Conservation (phyloP, 2,113 vertebrate species). For the Xenopus borealis region DNA sequence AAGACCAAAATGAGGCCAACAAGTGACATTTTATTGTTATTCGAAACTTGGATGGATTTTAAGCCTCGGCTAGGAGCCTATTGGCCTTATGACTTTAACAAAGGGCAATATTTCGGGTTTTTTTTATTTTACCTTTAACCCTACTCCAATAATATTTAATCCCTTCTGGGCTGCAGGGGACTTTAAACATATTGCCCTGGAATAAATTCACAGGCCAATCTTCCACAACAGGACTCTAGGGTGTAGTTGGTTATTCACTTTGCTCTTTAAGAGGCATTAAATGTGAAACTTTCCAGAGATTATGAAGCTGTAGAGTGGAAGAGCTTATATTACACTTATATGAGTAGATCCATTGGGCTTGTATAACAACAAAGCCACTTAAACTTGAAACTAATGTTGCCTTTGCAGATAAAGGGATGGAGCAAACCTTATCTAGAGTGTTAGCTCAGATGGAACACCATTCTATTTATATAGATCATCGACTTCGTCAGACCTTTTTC, state of each 20-base stretch:
- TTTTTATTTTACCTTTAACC: background rate
- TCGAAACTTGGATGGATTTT: conserved; percentile 22
- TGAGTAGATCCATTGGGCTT: conserved; percentile 5
- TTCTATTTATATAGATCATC: too few species aligned
- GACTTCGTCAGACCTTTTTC: too few species aligned
- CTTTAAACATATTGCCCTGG: conserved; percentile 26
- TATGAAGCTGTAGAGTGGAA: conserved; percentile 23
- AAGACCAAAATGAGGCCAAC: conserved; percentile 15
- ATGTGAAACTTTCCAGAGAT: conserved; percentile 25
- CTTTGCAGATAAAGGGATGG: too few species aligned
- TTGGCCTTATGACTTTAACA: conserved; percentile 38
- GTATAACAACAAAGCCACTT: conserved; percentile 6
- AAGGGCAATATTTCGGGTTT: conserved; percentile 13
- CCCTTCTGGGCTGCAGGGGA: conserved; percentile 10
- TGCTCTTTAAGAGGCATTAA: conserved; percentile 25
- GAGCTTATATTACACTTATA: conserved; percentile 2
- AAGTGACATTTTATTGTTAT: conserved; percentile 16
- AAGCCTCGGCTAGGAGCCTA: conserved; percentile 22
- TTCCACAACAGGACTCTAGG: background rate
- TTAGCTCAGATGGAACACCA: too few species aligned
- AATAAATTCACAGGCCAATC: conserved; percentile 4
- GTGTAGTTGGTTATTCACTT: conserved; percentile 20
- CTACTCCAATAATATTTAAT: conserved; percentile 36
- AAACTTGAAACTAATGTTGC: background rate
- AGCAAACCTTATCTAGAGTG: too few species aligned